Evolutionary conservation across 2,888 invertebrate species (phyloP).

Genomic region (Gasteruption jaculator): DNA sequence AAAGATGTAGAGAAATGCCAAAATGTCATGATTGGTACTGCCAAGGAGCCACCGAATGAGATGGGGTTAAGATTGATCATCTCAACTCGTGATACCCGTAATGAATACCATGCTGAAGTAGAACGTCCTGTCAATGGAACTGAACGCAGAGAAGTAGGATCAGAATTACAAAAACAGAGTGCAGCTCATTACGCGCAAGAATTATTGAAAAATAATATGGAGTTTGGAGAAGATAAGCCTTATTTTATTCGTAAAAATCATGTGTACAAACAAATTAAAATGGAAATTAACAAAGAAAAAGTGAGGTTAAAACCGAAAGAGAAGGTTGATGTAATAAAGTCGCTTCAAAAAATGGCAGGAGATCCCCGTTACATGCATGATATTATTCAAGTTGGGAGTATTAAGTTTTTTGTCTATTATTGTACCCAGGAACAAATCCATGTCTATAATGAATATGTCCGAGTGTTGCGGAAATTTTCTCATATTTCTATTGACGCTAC

Average conservation of each 20-base stretch:
- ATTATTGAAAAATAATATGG: constrained; percentile 10
- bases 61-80: constrained; percentile 12
- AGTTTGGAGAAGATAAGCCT: constrained; percentile 15
- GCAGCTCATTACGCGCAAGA: constrained; percentile 11
- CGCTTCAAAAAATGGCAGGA: constrained; percentile 8
- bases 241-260: constrained; percentile 11
- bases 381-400: constrained; percentile 12
- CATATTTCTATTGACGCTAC: constrained; percentile 17
- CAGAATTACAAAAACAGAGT: constrained; percentile 6
- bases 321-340: constrained; percentile 10
- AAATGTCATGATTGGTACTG: constrained; percentile 15
- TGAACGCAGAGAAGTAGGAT: constrained; percentile 9
- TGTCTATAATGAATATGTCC: constrained; percentile 14
- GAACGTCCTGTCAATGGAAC: constrained; percentile 16
- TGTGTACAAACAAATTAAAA: constrained; percentile 15
- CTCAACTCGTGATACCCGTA: constrained; percentile 17
- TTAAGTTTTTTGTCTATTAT: constrained; percentile 17
- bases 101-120: constrained; percentile 13
- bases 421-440: constrained; percentile 16
- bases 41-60: constrained; percentile 7
- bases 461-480: constrained; percentile 9
- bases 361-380: constrained; percentile 8
- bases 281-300: constrained; percentile 12
- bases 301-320: constrained; percentile 8
- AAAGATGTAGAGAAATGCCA: constrained; percentile 11